Base-by-base conservation (phyloP, 1,140 invertebrate genomes). In the Dinoponera quadriceps region DNA sequence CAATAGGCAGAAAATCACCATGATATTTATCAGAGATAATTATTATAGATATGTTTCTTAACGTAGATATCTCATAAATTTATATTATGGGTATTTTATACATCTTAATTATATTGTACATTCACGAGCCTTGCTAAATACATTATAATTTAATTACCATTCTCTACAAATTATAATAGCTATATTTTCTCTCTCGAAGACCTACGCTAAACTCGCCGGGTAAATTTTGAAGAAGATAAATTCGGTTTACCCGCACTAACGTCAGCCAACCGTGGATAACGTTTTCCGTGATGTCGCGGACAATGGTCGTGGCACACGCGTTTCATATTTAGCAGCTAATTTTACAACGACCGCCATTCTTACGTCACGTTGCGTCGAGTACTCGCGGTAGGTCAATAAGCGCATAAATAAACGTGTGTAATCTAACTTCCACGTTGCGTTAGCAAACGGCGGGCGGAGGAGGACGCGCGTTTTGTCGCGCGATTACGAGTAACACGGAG, bases 351-450 rank as follows among this genome's bases (percentile, higher is more conserved):
- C 0, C 16, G 44, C 14, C 14, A 74, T 20, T 74, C 72, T 60
- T 44, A 74, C 22, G 20, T 77, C 11, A 33, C 13, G 3, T 55
- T 55, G n/a, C 38, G 13, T 7, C 22, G 55, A 27, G 11, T 27
- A 13, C 55, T 13, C 38, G 38, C 38, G n/a, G 3, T 44, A 25
- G 22, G 55, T 27, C 3, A 22, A 59, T 59, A 25, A 54, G 60
- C 11, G 13, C 18, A 77, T 77, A 48, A 66, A 54, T 22, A 65
- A 27, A 27, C 27, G n/a, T 51, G 25, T 38, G 27, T 16, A 77
- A 77, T 55, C 51, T 66, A 68, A 77, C 73, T 65, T 75, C 59
- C 14, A 75, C 27, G 57, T 63, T 62, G 38, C 9, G 38, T 44
- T 44, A 44, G 38, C 38, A 44, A 44, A 44, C 38, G 38, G 38